These are phyloP conservation scores for Pavo muticus DNA, from an alignment of 2,113 vertebrate genomes.

Conservation along the genomic window DNA sequence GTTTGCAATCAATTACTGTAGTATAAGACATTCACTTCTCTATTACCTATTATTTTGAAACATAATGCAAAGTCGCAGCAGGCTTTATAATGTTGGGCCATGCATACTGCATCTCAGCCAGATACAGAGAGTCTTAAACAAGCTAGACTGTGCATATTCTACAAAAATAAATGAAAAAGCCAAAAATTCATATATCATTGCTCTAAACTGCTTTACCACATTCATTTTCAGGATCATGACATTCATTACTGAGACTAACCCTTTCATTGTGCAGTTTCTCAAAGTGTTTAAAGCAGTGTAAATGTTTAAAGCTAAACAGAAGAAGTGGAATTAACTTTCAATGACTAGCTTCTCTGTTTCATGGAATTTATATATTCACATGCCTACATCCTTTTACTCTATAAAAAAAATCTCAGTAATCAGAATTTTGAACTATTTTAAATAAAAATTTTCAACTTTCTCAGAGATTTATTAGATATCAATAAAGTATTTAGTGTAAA, in stretches of 20 bases:
- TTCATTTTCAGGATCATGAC: conserved; percentile 45
- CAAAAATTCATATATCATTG: background rate
- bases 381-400: background rate
- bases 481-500: background rate
- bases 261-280: conserved; percentile 42
- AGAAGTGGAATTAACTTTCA: conserved; percentile 46
- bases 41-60: conserved; percentile 73
- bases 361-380: background rate
- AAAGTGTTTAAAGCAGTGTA: conserved; percentile 29
- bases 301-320: conserved; percentile 3
- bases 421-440: background rate
- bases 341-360: background rate
- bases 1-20: conserved; percentile 67
- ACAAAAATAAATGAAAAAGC: background rate
- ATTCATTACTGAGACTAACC: conserved; percentile 64
- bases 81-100: background rate
- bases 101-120: conserved; percentile 13
- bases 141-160: background rate
- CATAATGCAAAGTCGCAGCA: conserved; percentile 72
- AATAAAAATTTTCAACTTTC: background rate
- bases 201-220: conserved; percentile 18
- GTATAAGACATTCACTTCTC: conserved; percentile 37
- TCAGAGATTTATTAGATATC: background rate
- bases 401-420: background rate
- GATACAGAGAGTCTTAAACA: conserved; percentile 44